phyloP scores from a whole-genome alignment of 2,797 vertebrate species.

The Crocidura indochinensis region DNA sequence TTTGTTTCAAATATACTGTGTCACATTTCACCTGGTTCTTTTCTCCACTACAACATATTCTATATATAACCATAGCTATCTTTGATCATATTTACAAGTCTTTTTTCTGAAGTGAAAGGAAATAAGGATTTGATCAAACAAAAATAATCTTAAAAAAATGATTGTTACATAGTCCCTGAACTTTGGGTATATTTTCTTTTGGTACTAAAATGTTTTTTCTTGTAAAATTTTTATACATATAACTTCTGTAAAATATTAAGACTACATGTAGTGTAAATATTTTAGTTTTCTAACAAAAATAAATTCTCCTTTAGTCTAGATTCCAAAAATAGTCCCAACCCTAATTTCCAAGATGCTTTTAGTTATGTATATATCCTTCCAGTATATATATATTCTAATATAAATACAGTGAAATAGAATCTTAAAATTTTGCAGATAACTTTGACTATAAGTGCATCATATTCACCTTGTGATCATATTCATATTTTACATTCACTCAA shows the following conservation, averaged over 20 bases:
- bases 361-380: background rate
- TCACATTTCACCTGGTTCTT: background rate
- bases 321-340: background rate
- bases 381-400: conserved; percentile 55
- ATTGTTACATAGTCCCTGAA: background rate
- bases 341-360: conserved; percentile 18
- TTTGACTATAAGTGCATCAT: conserved; percentile 60
- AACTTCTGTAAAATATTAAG: conserved; percentile 20
- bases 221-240: conserved; percentile 7
- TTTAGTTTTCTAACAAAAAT: conserved; percentile 60
- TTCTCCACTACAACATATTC: conserved; percentile 22
- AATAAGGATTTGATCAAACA: conserved; percentile 24
- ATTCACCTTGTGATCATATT: background rate
- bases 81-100: conserved; percentile 35
- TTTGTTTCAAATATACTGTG: background rate
- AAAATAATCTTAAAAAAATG: background rate
- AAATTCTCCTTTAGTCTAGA: conserved; percentile 38
- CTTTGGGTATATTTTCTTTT: conserved; percentile 3
- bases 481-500: background rate
- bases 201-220: conserved; percentile 40
- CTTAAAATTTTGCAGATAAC: conserved; percentile 29
- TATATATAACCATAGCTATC: background rate
- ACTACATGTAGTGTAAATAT: conserved; percentile 37
- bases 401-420: conserved; percentile 55
- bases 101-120: conserved; percentile 1